Conservation (phyloP, 1,140 invertebrate species). For the Drosophila sucinea region DNA sequence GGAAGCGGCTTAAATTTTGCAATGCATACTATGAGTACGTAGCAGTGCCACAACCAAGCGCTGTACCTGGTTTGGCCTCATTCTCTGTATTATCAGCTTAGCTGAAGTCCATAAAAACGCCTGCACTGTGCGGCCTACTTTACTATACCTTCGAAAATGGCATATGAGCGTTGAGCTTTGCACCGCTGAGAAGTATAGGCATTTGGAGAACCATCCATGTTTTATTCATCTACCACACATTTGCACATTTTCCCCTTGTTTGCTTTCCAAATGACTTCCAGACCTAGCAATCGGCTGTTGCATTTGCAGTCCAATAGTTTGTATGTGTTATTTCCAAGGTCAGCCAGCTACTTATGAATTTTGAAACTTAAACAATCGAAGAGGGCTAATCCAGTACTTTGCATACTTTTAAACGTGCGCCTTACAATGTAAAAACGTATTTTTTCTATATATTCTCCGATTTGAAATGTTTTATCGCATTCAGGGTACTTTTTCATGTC, state of each 20-base stretch:
- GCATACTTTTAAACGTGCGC: no score
- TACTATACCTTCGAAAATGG: no score
- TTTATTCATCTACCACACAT: neutral
- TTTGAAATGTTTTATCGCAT: constrained; percentile 1
- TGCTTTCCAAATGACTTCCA: neutral
- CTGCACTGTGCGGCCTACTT: no score
- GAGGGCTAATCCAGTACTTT: no score
- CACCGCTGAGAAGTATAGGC: no score
- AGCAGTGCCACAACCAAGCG: neutral
- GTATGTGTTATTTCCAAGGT: neutral
- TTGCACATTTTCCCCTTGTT: neutral
- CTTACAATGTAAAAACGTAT: no score
- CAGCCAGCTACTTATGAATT: no score
- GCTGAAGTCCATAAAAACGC: neutral
- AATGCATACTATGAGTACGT: neutral
- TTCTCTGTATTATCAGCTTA: neutral
- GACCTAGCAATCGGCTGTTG: neutral
- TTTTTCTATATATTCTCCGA: no score
- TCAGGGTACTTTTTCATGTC: neutral
- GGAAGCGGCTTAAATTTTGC: constrained; percentile 7
- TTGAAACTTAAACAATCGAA: no score
- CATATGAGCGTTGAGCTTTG: no score
- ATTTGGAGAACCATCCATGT: neutral
- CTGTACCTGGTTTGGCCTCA: neutral
- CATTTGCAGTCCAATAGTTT: neutral